Base-by-base conservation (phyloP, 1,140 invertebrate species). In the Drosophila setifemur region DNA sequence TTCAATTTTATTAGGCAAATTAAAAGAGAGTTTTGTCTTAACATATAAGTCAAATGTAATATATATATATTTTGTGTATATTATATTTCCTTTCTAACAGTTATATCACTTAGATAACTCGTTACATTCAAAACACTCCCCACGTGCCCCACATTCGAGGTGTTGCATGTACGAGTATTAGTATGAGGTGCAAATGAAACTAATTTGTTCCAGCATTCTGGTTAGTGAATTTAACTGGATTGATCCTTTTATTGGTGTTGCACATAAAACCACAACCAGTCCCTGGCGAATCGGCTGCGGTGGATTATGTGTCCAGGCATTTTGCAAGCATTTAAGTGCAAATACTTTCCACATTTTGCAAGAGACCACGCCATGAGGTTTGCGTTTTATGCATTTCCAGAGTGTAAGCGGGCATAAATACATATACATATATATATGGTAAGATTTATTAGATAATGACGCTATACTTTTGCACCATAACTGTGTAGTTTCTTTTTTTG, bases 371-470 rank as follows among this genome's bases (percentile, higher is more conserved):
- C 71, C 74, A 78, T 69, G 68, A 33, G 42, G 60, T 64, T 63
- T 64, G 60, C 60, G 57, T 63, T 64, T 64, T 63, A 63, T 66
- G 61, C 61, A 66, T 66, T 40, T 49, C 23, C 58, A 29, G 28
- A 52, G 44, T 44, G n/a, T n/a, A n/a, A n/a, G n/a, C n/a, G 16
- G 21, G 19, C 47, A 26, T 28, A 26, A 58, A 26, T 44, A 23
- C 12, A 11, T 16, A 28, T 70, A 37, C 12, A 47, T 47, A 68
- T 47, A 66, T 60, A 55, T 81, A 78, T 85, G 76, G 79, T 71
- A 70, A 85, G 81, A 85, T 83, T 71, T 79, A 85, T 83, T 83
- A 83, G 79, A 83, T 83, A 83, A 83, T 78, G 74, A 55, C 63
- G 74, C 58, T 85, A 74, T 78, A 85, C 52, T 86, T 64, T 85